These are phyloP conservation scores for Lasaia peninsularis DNA, from an alignment of 1,140 invertebrate genomes.

Conservation along the genomic window DNA sequence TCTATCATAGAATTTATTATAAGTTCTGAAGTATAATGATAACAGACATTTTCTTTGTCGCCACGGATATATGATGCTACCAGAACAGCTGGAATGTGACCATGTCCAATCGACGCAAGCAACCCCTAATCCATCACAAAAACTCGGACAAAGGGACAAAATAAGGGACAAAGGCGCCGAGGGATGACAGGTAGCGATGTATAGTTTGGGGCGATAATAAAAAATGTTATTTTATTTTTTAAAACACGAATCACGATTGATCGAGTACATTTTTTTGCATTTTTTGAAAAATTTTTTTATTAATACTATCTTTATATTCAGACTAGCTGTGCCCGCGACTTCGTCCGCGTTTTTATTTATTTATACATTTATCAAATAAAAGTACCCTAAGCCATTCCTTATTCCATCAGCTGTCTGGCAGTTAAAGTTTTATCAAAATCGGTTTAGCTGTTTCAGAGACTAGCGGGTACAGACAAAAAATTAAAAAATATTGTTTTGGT, in stretches of 20 bases:
- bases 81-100: conserved; percentile 62
- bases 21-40: neutral
- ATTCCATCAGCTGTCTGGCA: too few species aligned
- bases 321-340: too few species aligned
- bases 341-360: too few species aligned
- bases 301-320: too few species aligned
- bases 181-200: conserved; percentile 61
- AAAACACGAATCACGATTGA: neutral
- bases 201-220: neutral
- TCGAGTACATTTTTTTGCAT: neutral
- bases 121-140: conserved; percentile 61
- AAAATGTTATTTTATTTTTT: neutral
- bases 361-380: too few species aligned
- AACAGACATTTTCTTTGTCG: neutral
- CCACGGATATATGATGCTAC: conserved; percentile 39
- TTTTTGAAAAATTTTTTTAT: neutral
- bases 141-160: conserved; percentile 45
- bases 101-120: conserved; percentile 61
- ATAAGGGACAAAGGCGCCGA: conserved; percentile 42
- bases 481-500: too few species aligned
- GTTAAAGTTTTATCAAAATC: too few species aligned
- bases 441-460: too few species aligned
- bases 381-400: too few species aligned
- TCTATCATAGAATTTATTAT: too few species aligned
- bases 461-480: too few species aligned